phyloP scores from a whole-genome alignment of 1,140 invertebrate genomes.

The Drosophila lacteicornis region DNA sequence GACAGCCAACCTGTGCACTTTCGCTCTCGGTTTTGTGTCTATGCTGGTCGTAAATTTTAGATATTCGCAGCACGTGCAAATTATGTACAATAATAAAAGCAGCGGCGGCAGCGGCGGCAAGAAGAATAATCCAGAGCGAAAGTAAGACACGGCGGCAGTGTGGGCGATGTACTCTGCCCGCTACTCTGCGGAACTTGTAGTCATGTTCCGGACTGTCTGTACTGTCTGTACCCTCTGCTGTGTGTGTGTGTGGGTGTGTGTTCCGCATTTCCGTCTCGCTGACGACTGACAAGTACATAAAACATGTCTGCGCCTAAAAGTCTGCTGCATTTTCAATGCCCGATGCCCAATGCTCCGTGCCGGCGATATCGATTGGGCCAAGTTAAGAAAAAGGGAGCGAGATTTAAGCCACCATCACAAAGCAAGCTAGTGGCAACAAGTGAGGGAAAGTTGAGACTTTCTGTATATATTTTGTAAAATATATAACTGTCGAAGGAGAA shows the following conservation, averaged over 20 bases:
- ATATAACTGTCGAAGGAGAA: too few relatives aligned
- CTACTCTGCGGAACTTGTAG: constrained; percentile 47
- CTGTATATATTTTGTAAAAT: background rate
- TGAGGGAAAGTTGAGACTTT: constrained; percentile 13
- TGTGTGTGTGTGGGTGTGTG: background rate
- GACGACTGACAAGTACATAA: constrained; percentile 79
- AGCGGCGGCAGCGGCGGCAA: constrained; percentile 17
- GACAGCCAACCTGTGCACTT: constrained; percentile 66
- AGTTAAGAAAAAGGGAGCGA: constrained; percentile 3
- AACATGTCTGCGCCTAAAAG: constrained; percentile 80
- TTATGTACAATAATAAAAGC: constrained; percentile 81
- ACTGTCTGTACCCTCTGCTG: constrained; percentile 22
- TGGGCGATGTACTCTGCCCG: constrained; percentile 31
- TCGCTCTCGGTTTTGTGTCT: constrained; percentile 56
- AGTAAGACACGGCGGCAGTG: constrained; percentile 53
- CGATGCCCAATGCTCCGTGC: constrained; percentile 18
- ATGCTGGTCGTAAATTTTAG: constrained; percentile 74
- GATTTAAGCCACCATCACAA: background rate
- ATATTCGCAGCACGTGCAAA: constrained; percentile 83
- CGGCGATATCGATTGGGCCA: constrained; percentile 54
- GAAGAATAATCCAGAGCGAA: constrained; percentile 53
- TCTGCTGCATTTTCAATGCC: constrained; percentile 69
- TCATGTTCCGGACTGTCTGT: constrained; percentile 9
- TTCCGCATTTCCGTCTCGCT: constrained; percentile 8
- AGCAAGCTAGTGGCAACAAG: constrained; percentile 22